These are phyloP conservation scores for Bubo scandiacus DNA, from an alignment of 2,113 vertebrate species.

Conservation along the genomic window DNA sequence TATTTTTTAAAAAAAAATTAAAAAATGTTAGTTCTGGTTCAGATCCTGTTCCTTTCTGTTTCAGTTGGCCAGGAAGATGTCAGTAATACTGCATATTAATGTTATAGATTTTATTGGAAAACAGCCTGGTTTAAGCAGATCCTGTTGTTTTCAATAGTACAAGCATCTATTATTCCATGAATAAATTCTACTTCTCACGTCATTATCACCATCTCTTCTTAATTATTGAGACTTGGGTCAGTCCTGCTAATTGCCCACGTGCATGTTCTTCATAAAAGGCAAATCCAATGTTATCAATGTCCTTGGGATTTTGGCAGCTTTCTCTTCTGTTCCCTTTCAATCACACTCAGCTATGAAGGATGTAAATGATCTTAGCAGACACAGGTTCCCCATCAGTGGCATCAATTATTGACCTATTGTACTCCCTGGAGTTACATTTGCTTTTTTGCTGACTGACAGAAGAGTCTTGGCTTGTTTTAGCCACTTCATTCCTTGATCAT, in stretches of 20 bases:
- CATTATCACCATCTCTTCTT: neutral
- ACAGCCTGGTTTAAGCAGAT: neutral
- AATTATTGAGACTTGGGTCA: neutral
- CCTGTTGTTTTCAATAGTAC: neutral
- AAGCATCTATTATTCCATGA: neutral
- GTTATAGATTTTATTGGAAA: neutral
- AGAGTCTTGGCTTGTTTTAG: neutral
- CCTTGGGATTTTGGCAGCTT: neutral
- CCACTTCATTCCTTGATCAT: neutral
- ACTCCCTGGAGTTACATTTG: neutral
- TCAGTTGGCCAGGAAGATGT: neutral
- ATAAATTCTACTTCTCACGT: neutral
- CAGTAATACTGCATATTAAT: neutral
- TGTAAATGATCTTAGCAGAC: neutral
- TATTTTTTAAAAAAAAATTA: neutral
- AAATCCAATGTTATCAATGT: neutral
- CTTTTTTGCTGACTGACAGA: neutral
- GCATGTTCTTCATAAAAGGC: neutral
- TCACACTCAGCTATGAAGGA: neutral
- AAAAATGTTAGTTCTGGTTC: neutral
- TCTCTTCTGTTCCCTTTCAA: neutral
- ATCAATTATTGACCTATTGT: neutral
- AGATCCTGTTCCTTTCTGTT: neutral
- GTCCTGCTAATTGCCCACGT: neutral
- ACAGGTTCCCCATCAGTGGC: neutral